Evolutionary conservation across 2,888 invertebrate species (phyloP).

Genomic region (Augiades crinisus): DNA sequence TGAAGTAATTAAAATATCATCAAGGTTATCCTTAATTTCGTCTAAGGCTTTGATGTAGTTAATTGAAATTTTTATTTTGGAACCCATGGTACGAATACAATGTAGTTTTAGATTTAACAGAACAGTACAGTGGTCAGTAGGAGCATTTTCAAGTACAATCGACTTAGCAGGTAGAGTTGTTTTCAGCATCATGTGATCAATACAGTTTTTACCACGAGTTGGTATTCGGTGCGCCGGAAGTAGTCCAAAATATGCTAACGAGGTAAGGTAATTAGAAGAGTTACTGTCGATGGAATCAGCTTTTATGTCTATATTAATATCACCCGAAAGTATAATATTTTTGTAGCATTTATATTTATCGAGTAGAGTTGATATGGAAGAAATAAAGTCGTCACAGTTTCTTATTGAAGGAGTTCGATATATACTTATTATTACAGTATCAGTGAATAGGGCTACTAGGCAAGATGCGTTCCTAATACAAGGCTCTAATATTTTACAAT

Average conservation of each 20-base stretch:
- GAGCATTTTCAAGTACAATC: constrained; percentile 17
- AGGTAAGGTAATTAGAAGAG: constrained; percentile 22
- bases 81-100: not conserved
- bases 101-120: constrained; percentile 13
- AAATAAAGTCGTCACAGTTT: not conserved
- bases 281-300: constrained; percentile 6
- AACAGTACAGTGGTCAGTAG: constrained; percentile 27
- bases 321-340: constrained; percentile 3
- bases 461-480: not conserved
- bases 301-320: constrained; percentile 26
- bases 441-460: not conserved
- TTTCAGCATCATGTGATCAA: constrained; percentile 30
- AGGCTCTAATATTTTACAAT: not conserved
- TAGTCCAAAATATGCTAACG: constrained; percentile 26
- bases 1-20: not conserved
- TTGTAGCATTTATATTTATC: not conserved
- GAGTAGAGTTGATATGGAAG: not conserved
- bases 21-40: constrained; percentile 7
- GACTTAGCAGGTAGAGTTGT: constrained; percentile 2
- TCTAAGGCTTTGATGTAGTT: constrained; percentile 4
- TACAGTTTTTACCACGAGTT: constrained; percentile 27
- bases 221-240: constrained; percentile 26
- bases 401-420: constrained; percentile 13
- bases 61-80: constrained; percentile 1
- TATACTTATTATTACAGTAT: constrained; percentile 1